Base-by-base conservation (phyloP, 64 coral and sea anemone species). In the Montipora foliosa region DNA sequence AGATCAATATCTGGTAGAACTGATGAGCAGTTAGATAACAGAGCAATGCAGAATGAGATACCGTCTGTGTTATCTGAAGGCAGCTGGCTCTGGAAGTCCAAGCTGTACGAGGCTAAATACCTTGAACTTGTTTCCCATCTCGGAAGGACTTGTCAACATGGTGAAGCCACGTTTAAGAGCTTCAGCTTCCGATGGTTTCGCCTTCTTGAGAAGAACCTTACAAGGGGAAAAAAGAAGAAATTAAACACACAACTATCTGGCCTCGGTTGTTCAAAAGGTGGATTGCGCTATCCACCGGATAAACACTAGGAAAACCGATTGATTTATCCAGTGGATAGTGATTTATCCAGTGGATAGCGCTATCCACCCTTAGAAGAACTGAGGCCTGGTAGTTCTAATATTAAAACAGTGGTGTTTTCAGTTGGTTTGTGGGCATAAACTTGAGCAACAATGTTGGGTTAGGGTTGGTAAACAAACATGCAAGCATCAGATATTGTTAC, bases 121-220 rank as follows among this genome's bases (percentile, higher is more conserved):
- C 67, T 93, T 93, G 12, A 93, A 93, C 71, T 93, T 93, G 55
- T 93, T 83, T 67, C 91, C 91, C 91, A 93, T 93, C 25, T 93
- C 91, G 44, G 25, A 61, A 0, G 58, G 6, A 24, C 84, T 84
- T 47, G 80, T 87, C 55, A 93, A n/a, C 82, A 93, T 87, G 51
- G 20, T 93, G 59, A 87, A 93, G 59, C 91, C 83, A 52, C 91
- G 87, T 61, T 69, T 60, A 5, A 93, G 83, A 22, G 77, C 71
- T 59, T 87, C 66, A 6, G 82, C 83, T 44, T 93, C 82, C 8
- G 81, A 77, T 4, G 70, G 44, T 37, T 75, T 16, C 4, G 91
- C 91, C n/a, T 87, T 93, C 60, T 75, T 9, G 22, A 93, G 82
- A 60, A 93, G 82, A 17, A 93, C 61, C 91, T 93, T 52, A 14